Percentiles rank a stretch among this genome's conserved stretches.
phyloP scores from a whole-genome alignment of 2,113 vertebrate species.

The Pseudonaja textilis region DNA sequence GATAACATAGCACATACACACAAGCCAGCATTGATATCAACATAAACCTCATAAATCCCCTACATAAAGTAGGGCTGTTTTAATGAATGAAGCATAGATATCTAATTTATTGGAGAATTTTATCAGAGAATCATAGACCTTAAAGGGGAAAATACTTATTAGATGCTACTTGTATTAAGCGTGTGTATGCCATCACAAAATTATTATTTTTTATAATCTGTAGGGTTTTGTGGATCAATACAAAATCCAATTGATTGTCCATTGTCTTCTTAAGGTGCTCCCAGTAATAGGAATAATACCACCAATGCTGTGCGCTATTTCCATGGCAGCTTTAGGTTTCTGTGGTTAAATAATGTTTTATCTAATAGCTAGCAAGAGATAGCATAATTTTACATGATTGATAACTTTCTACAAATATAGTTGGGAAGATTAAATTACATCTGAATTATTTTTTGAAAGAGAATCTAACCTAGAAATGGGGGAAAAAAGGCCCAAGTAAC shows the following conservation, averaged over 20 bases:
- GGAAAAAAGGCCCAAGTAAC: neutral
- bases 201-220: slow-evolving; percentile 18
- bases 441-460: neutral
- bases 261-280: slow-evolving; percentile 20
- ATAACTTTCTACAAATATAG: slow-evolving; percentile 5
- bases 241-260: slow-evolving; percentile 10
- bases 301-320: slow-evolving; percentile 12
- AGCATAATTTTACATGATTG: slow-evolving; percentile 5
- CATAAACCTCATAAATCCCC: slow-evolving; percentile 26
- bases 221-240: slow-evolving; percentile 3
- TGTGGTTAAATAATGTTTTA: slow-evolving; percentile 20
- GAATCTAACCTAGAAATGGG: neutral
- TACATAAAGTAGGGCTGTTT: slow-evolving; percentile 27
- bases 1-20: slow-evolving; percentile 1
- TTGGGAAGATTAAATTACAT: neutral
- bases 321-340: slow-evolving; percentile 2
- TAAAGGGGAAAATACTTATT: slow-evolving; percentile 29
- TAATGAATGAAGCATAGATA: slow-evolving; percentile 3
- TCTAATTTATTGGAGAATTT: slow-evolving; percentile 11
- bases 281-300: slow-evolving; percentile 17
- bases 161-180: slow-evolving; percentile 16
- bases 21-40: slow-evolving; percentile 11
- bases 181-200: slow-evolving; percentile 1
- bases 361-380: neutral
- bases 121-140: slow-evolving; percentile 3